Base-by-base conservation (phyloP, 37 sponge, comb jelly and placozoan genomes). In the Chondrilla cf. caribensis region DNA sequence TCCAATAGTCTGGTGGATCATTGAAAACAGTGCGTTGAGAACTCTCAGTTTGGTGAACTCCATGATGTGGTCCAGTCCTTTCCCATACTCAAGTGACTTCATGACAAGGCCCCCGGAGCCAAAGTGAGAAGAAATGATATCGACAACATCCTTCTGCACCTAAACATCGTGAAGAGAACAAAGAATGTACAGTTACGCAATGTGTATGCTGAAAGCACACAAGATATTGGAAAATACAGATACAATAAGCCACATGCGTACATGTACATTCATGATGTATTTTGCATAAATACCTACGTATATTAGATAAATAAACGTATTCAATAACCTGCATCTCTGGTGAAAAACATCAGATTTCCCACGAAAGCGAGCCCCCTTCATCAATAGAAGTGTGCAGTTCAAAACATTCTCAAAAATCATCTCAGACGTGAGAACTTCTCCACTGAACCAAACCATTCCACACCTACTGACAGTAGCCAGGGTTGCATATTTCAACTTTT, bases 371-470 rank as follows among this genome's bases (percentile, higher is more conserved):
- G 22, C 22, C 96, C 19, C 83, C 87, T 39, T 98, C 99, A 47
- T 98, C 99, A 21, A 95, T 83, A 17, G 99, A 79, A 24, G 89
- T 89, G 79, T 80, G 85, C 87, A 72, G 22, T 67, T 78, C 32
- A 95, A 28, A 84, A 90, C 93, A 85, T 98, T 78, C 35, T 91
- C 78, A 79, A 91, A 98, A 22, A 95, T 73, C 96, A 98, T 98
- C 59, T 98, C 99, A 39, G 89, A 67, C 15, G 84, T 82, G 38
- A 98, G 84, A 24, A 95, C 92, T n/a, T 98, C 99, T 58, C 95
- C 99, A 83, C 94, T 93, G 91, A 96, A 98, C 99, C 99, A 98
- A 8, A 98, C 90, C 99, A 98, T 98, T 8, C 99, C 99, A 90
- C 99, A 98, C 15, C 99, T 92, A 72, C 90, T 89, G 64, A 98